These are phyloP conservation scores for Drosophila eohydei DNA, from an alignment of 2,888 invertebrate genomes.

Conservation along the genomic window DNA sequence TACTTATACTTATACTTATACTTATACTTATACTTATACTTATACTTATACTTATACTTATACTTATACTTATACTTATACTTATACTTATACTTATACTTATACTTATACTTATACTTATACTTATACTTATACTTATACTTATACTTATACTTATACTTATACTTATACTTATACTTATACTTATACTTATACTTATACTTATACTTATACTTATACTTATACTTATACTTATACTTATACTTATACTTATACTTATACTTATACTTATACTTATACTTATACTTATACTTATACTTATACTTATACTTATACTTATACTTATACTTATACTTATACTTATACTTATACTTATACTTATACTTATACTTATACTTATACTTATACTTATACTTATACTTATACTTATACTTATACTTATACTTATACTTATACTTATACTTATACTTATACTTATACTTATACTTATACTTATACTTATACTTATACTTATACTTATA, in stretches of 20 bases:
- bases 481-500: slow-evolving; percentile 7
- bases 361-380: slow-evolving; percentile 3
- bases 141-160: not conserved
- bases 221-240: slow-evolving; percentile 3
- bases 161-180: not conserved
- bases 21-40: slow-evolving; percentile 1
- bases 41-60: not conserved
- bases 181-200: not conserved
- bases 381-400: slow-evolving; percentile 3
- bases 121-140: not conserved
- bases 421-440: slow-evolving; percentile 5
- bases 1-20: slow-evolving; percentile 4
- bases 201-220: slow-evolving; percentile 1
- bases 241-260: slow-evolving; percentile 3
- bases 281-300: slow-evolving; percentile 3
- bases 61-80: not conserved
- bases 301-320: slow-evolving; percentile 3
- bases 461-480: slow-evolving; percentile 6
- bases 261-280: slow-evolving; percentile 1
- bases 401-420: slow-evolving; percentile 8
- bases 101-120: not conserved
- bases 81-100: not conserved
- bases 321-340: slow-evolving; percentile 2
- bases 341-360: slow-evolving; percentile 3
- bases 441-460: slow-evolving; percentile 2